Base-by-base conservation (phyloP, 2,888 invertebrate genomes). In the Dryocosmus kuriphilus region DNA sequence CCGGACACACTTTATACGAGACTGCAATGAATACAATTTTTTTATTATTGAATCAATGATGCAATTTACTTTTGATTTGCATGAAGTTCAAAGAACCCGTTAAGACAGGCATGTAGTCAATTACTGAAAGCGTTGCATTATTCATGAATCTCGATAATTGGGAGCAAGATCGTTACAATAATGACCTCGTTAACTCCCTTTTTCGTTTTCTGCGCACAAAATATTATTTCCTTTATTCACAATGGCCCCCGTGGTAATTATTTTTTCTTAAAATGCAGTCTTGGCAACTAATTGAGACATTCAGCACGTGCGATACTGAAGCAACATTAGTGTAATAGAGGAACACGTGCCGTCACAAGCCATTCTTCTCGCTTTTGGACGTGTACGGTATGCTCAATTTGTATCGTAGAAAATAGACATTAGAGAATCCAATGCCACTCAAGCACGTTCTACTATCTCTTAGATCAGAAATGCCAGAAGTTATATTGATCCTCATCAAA, bases 351-450 rank as follows among this genome's bases (percentile, higher is more conserved):
- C 35, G n/a, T 55, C 46, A 24, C 24, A 71, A 76, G 76, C 71
- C 75, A 77, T 78, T 80, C 62, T 78, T 57, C 75, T 63, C 55
- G 57, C n/a, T 75, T 75, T 80, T 62, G 74, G 41, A 78, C 80
- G 76, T 75, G 78, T 76, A 63, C 32, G 77, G 62, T 38, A 27
- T 55, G 30, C 74, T 61, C 79, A 79, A 81, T 81, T 81, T 79
- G 78, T 65, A 78, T 71, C 75, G 57, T 35, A 65, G 73, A 77
- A 79, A 75, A 74, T 62, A 67, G 60, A 76, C 76, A 51, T 76
- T 57, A 63, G 71, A 60, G n/a, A 76, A 73, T 74, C 77, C 78
- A 81, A 81, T 81, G 79, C 75, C 71, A 75, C 75, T 79, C 71
- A 79, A 81, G 78, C 79, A 77, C 79, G 77, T 81, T 81, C 78